phyloP scores from a whole-genome alignment of 2,888 invertebrate genomes.

The Adelognathus sp. region DNA sequence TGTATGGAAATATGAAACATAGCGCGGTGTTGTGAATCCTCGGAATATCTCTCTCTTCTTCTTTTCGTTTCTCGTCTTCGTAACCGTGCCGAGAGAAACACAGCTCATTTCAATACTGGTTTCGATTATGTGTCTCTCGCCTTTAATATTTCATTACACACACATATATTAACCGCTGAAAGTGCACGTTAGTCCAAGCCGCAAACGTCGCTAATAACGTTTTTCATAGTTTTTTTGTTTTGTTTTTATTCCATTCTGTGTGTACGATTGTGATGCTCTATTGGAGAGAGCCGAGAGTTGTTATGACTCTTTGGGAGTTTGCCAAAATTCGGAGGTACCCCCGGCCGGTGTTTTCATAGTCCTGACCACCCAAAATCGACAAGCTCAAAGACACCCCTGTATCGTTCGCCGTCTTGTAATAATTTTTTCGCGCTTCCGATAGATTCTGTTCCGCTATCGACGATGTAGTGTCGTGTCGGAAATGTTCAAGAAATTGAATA shows the following conservation, averaged over 20 bases:
- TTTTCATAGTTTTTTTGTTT: conserved; percentile 1
- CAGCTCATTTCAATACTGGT: conserved; percentile 67
- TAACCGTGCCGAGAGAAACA: neutral
- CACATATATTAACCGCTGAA: conserved; percentile 13
- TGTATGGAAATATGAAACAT: conserved; percentile 68
- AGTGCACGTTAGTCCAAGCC: conserved; percentile 12
- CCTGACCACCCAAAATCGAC: neutral
- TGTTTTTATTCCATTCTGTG: neutral
- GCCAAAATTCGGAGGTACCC: neutral
- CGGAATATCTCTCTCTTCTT: neutral
- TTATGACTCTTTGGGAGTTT: neutral
- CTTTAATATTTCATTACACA: conserved; percentile 55
- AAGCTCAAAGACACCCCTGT: neutral
- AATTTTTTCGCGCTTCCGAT: conserved; percentile 10
- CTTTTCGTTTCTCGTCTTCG: neutral
- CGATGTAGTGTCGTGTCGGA: conserved; percentile 10
- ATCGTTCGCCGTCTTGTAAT: neutral
- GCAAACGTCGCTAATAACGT: neutral
- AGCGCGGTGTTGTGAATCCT: conserved; percentile 11
- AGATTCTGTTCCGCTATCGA: conserved; percentile 8
- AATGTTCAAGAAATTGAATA: neutral
- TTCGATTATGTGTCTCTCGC: conserved; percentile 53
- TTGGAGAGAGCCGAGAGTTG: neutral
- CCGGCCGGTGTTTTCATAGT: neutral
- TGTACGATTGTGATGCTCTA: neutral